Percentiles rank a stretch among this genome's conserved stretches.
Conservation (phyloP, 1,140 invertebrate genomes). For the Prorops nasuta region DNA sequence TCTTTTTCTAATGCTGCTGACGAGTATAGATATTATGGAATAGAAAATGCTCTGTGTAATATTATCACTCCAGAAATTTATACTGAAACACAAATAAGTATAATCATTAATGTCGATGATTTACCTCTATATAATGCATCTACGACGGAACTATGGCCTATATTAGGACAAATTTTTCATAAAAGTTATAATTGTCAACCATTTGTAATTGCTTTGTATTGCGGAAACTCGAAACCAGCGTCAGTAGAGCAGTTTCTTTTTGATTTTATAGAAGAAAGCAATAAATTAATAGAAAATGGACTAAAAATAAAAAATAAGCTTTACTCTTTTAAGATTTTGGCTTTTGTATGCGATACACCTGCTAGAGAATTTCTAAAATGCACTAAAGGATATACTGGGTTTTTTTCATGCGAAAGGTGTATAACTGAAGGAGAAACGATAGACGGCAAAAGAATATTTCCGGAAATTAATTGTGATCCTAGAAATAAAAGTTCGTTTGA, state of each 20-base stretch:
- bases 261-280: slow-evolving; percentile 20
- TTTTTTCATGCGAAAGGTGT: slow-evolving; percentile 24
- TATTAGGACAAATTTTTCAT: slow-evolving; percentile 14
- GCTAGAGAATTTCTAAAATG: slow-evolving; percentile 21
- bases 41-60: slow-evolving; percentile 17
- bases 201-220: slow-evolving; percentile 17
- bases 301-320: slow-evolving; percentile 1
- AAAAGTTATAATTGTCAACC: slow-evolving; percentile 14
- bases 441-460: slow-evolving; percentile 12
- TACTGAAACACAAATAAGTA: slow-evolving; percentile 12
- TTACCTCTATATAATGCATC: slow-evolving; percentile 14
- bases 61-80: slow-evolving; percentile 12
- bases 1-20: slow-evolving; percentile 1
- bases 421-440: slow-evolving; percentile 10
- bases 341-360: slow-evolving; percentile 14
- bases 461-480: slow-evolving; percentile 16
- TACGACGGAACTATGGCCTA: slow-evolving; percentile 17
- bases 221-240: slow-evolving; percentile 16
- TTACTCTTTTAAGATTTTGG: slow-evolving; percentile 14
- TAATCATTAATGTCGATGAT: slow-evolving; percentile 16
- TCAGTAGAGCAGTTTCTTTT: slow-evolving; percentile 12
- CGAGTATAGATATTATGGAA: slow-evolving; percentile 19
- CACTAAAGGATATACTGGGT: slow-evolving; percentile 15
- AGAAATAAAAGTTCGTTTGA: slow-evolving; percentile 19
- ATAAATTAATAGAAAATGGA: slow-evolving; percentile 5